These are phyloP conservation scores for Hylomyscus alleni DNA, from an alignment of 2,797 vertebrate genomes.

Conservation along the genomic window DNA sequence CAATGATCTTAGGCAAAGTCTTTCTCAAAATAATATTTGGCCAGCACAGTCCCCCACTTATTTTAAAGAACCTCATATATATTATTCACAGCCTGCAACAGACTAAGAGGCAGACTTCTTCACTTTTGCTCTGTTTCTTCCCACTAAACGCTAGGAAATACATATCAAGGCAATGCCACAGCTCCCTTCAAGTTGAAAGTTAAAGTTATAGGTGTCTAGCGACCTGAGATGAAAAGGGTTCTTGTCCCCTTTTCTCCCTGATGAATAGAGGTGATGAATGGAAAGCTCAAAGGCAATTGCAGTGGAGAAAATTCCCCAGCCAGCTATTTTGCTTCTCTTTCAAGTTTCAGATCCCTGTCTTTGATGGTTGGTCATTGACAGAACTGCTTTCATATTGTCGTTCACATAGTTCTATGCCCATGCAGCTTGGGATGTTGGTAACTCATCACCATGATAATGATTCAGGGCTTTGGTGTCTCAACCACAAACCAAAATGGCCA, in stretches of 20 bases:
- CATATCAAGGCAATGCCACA: not conserved
- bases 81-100: not conserved
- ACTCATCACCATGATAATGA: not conserved
- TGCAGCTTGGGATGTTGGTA: not conserved
- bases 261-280: not conserved
- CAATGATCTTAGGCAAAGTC: not conserved
- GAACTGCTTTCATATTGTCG: conserved; percentile 38
- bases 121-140: not conserved
- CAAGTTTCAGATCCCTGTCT: conserved; percentile 16
- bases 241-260: not conserved
- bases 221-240: conserved; percentile 16
- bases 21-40: not conserved
- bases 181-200: not conserved
- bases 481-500: not conserved
- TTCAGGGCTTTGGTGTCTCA: not conserved
- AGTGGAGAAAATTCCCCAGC: not conserved
- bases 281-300: conserved; percentile 51
- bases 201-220: not conserved
- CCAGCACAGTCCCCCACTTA: not conserved
- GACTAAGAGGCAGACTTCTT: not conserved
- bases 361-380: not conserved
- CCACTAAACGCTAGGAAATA: not conserved
- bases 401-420: not conserved
- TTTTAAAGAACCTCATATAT: not conserved
- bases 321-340: conserved; percentile 45